Evolutionary conservation across 2,113 vertebrate species (phyloP), one percentile per base, ranked within the genome.

Genomic region (Callospermophilus lateralis): DNA sequence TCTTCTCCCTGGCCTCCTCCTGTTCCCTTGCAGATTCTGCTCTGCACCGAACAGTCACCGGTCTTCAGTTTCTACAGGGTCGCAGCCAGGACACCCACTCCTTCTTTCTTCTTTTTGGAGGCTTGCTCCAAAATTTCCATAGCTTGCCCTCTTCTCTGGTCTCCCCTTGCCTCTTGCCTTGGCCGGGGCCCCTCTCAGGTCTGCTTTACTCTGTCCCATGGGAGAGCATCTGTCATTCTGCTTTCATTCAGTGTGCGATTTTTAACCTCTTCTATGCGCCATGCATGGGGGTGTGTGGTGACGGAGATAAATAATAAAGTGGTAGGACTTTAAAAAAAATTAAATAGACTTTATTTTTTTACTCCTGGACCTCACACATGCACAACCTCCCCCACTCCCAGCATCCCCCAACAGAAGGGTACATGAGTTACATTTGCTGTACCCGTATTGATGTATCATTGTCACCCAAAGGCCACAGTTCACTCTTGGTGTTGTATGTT

Each of bases 1-100:
- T 67, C 34, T 80, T n/a, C 0, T 3, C 13, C 6, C 28, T 53
- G 26, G 24, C 9, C 55, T 86, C 67, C 58, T 58, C 0, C 1
- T 72, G 30, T 17, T 58, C 42, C 39, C 16, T 55, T 0, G 0
- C 1, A 72, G 51, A 32, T 45, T 24, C 37, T 19, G n/a, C n/a
- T 17, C 3, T 58, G 30, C 22, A 37, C 5, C 8, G 16, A 8
- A 19, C 9, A 58, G 76, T n/a, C 39, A 8, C 58, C 15, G 6
- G 61, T 61, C 65, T 72, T 79, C 24, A 72, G 55, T 51, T 72
- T 8, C 2, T 53, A 28, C 34, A 45, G 2, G 26, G 8, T 20
- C 58, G 16, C 19, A 0, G 0, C 34, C 19, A 37, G 1, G 3
- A 4, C 2, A 2, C 1, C 4, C 22, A 39, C 26, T 22, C 77